Evolutionary conservation across 2,797 vertebrate genomes (phyloP), one percentile per base, ranked within the genome.

Genomic region (Dendrocincla tyrannina): DNA sequence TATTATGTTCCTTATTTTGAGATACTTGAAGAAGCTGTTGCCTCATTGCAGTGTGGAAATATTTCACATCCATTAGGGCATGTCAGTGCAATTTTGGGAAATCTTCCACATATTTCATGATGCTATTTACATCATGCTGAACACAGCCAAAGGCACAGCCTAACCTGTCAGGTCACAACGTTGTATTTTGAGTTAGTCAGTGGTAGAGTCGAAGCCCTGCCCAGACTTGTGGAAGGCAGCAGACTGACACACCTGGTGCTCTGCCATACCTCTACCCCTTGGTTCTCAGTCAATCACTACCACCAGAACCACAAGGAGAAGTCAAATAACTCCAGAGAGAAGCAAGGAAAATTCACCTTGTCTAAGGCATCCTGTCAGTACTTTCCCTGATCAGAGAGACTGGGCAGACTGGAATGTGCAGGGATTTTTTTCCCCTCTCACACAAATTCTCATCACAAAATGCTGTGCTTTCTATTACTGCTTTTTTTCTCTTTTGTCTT

Each of bases 191-290:
- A 4, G 2, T 10, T n/a, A 58, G 49, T 10, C 25, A 55, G 14
- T 0, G 0, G 3, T 13, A 42, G 32, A 77, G 24, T 8, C 28
- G 44, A 72, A 41, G 32, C 13, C 27, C 44, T 70, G 37, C 13
- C 59, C 53, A 59, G 46, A 7, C 3, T 35, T 44, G 10, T 27
- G 44, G 17, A 70, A 10, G 16, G 18, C 20, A 88, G 62, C 0
- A 2, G 17, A 33, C 5, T 42, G 35, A 76, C 41, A n/a, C 30
- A 55, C 13, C 0, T 0, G 23, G 7, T 17, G 35, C 49, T 32
- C 37, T 44, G 25, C 22, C 50, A 32, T 4, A 28, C 7, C 23
- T 75, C 56, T 27, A 49, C 27, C 5, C 18, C 11, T 32, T 58
- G n/a, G 35, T 63, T 50, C 58, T 59, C 46, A 44, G 44, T 14